Percentiles rank a stretch among this genome's conserved stretches.
Conservation (phyloP, 2,113 vertebrate species). For the Limanda limanda region DNA sequence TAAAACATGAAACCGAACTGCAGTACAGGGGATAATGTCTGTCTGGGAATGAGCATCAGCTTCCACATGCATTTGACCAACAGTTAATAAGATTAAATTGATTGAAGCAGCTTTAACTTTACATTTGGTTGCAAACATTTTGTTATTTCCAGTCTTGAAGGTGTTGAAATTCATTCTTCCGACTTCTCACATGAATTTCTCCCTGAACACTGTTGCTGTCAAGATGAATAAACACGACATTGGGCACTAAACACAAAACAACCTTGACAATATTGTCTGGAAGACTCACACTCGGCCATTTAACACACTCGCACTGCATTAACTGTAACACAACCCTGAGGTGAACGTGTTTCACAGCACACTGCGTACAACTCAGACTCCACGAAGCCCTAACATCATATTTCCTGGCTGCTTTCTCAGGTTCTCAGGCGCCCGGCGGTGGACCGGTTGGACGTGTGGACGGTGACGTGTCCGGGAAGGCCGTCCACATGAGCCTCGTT, state of each 20-base stretch:
- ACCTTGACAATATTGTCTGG: neutral
- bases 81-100: neutral
- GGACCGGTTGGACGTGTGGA: slow-evolving; percentile 16
- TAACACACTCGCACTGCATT: slow-evolving; percentile 17
- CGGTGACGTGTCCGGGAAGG: slow-evolving; percentile 19
- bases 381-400: slow-evolving; percentile 17
- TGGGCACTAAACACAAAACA: neutral
- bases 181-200: slow-evolving; percentile 1
- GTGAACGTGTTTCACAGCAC: slow-evolving; percentile 51
- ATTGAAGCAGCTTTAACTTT: neutral
- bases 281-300: neutral
- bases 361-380: slow-evolving; percentile 23
- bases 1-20: too few species aligned
- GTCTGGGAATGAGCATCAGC: too few species aligned
- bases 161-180: neutral
- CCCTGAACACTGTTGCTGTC: neutral
- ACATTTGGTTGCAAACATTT: neutral
- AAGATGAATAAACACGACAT: neutral
- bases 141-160: neutral
- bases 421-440: slow-evolving; percentile 24
- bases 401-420: slow-evolving; percentile 45
- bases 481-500: slow-evolving; percentile 32
- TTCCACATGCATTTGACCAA: neutral
- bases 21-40: too few species aligned
- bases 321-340: slow-evolving; percentile 14